phyloP scores from a whole-genome alignment of 2,888 invertebrate species.

The Aphidius colemani region DNA sequence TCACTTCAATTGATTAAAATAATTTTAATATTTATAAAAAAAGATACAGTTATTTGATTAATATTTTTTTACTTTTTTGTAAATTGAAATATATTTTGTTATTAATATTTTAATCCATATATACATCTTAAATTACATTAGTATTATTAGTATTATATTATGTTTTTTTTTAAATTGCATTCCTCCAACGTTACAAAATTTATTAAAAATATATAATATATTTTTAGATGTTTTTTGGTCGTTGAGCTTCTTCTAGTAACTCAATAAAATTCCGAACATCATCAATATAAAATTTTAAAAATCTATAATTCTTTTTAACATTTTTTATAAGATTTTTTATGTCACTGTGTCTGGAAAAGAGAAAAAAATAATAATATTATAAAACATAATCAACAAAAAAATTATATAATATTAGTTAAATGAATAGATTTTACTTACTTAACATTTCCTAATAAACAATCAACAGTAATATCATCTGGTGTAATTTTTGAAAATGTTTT shows the following conservation, averaged over 20 bases:
- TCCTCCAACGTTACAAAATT: too few relatives aligned
- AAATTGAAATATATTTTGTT: too few relatives aligned
- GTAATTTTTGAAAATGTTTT: conserved; percentile 44
- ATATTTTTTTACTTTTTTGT: too few relatives aligned
- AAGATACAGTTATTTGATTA: too few relatives aligned
- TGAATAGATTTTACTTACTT: conserved; percentile 39
- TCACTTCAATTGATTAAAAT: too few relatives aligned
- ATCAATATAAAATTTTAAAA: conserved; percentile 46
- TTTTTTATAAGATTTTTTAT: conserved; percentile 47
- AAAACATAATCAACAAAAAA: too few relatives aligned
- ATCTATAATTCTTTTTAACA: conserved; percentile 46
- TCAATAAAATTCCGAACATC: conserved; percentile 49
- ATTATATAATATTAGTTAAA: neutral
- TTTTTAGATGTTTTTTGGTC: conserved; percentile 25
- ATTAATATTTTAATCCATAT: too few relatives aligned
- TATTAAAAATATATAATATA: too few relatives aligned
- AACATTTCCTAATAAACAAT: conserved; percentile 44
- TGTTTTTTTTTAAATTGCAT: too few relatives aligned
- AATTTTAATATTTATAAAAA: too few relatives aligned
- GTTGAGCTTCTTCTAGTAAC: conserved; percentile 39
- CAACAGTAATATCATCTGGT: conserved; percentile 41
- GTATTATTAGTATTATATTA: too few relatives aligned
- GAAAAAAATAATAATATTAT: neutral
- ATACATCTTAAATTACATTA: too few relatives aligned
- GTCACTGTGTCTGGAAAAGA: conserved; percentile 41